Percentiles rank a stretch among this genome's conserved stretches.
These are phyloP conservation scores for Umimayanthus kanabou DNA, from an alignment of 92 coral and sea anemone species.

Conservation along the genomic window DNA sequence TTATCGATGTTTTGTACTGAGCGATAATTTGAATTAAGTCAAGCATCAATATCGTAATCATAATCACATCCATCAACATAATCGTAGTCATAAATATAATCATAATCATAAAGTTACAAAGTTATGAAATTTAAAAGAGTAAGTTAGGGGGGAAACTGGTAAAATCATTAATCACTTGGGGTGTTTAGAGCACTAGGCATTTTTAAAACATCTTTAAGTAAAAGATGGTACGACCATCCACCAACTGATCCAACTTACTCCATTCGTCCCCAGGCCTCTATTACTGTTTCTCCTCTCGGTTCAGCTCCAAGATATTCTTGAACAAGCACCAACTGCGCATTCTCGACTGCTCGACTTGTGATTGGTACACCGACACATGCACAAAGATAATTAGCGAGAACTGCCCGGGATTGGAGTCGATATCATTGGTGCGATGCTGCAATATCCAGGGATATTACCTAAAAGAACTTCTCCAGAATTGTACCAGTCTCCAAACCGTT, in stretches of 20 bases:
- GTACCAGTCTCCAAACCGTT: constrained; percentile 54
- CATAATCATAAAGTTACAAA: too few species aligned
- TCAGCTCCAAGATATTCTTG: constrained; percentile 46
- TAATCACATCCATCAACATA: too few species aligned
- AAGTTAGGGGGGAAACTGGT: too few species aligned
- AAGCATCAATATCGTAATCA: too few species aligned
- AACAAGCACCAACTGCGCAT: constrained; percentile 64
- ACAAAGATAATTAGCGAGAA: constrained; percentile 57
- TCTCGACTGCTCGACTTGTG: constrained; percentile 70
- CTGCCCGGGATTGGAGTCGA: constrained; percentile 62
- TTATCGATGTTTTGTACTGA: too few species aligned
- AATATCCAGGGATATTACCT: constrained; percentile 69
- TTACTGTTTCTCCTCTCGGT: constrained; percentile 47
- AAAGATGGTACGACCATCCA: too few species aligned
- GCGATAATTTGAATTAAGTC: too few species aligned
- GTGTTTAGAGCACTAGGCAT: too few species aligned
- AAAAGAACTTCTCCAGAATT: constrained; percentile 43
- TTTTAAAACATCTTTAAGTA: too few species aligned
- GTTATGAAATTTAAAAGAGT: too few species aligned
- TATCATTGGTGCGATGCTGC: constrained; percentile 62
- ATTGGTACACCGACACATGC: constrained; percentile 64
- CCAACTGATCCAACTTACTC: neutral
- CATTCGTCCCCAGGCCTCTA: constrained; percentile 54
- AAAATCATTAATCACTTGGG: too few species aligned
- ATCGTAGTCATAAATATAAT: too few species aligned